Base-by-base conservation (phyloP, 2,888 invertebrate genomes). In the Boloria selene region DNA sequence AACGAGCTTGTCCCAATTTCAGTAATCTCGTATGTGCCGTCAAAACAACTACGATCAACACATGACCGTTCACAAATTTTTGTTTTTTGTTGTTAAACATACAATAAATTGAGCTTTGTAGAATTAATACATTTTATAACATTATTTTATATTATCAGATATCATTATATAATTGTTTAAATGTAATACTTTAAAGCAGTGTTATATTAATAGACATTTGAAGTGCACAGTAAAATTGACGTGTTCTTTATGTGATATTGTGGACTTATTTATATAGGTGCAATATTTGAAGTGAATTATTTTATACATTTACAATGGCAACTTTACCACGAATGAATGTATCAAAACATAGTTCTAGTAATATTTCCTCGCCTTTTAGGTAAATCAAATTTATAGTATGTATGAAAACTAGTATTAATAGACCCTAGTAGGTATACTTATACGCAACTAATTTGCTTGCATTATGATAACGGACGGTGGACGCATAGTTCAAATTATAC, bases 301-400 rank as follows among this genome's bases (percentile, higher is more conserved):
- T 54, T 26, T 13, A 22, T 51, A 16, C 38, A n/a, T 64, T 38
- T 65, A 38, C 63, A 65, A 92, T 92, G 91, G 91, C 91, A 78
- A 92, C 91, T 72, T 86, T 92, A 78, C 91, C 91, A 22, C 82
- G 91, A 73, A 85, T 85, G 80, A 86, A 87, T 75, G 81, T 77
- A 75, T 83, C 90, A 65, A 91, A 87, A 79, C 85, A 87, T 74
- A 85, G 80, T 26, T 45, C 67, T 69, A 79, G 78, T 75, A 79
- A 73, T 73, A 78, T 88, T 72, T 75, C 88, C 13, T 84, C 88
- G 58, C 88, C 90, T 7, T 91, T 91, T 83, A 90, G 89, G 90
- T 90, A 79, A 83, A 53, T 51, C 50, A 47, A 2, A 18, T 49
- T 52, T 10, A 7, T 22, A 3, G 42, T 44, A 18, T 44, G 4